Evolutionary conservation across 2,888 invertebrate species (phyloP).

Genomic region (Ennomos quercinarius): DNA sequence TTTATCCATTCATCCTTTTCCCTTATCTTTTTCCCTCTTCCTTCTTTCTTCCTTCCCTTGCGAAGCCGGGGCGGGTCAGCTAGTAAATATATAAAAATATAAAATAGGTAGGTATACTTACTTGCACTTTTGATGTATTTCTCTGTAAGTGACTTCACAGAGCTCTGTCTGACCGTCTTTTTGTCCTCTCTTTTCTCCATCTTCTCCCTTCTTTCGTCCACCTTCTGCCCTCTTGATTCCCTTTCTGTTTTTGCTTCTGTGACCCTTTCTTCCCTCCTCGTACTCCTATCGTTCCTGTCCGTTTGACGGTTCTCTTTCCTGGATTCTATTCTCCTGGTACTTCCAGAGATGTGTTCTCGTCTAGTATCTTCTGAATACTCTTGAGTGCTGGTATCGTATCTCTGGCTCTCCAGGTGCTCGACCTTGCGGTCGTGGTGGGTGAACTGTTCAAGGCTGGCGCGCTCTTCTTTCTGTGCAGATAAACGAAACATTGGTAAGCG

Average conservation of each 20-base stretch:
- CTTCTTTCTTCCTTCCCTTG: no score
- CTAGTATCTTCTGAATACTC: slow-evolving; percentile 41
- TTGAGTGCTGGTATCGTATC: slow-evolving; percentile 51
- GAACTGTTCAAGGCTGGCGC: slow-evolving; percentile 73
- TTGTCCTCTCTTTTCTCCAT: slow-evolving; percentile 64
- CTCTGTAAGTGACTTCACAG: slow-evolving; percentile 91
- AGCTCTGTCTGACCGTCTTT: slow-evolving; percentile 87
- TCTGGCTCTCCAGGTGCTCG: slow-evolving; percentile 40
- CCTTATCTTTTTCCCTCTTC: no score
- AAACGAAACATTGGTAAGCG: slow-evolving; percentile 1
- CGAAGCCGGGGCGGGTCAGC: no score
- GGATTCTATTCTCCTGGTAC: slow-evolving; percentile 36
- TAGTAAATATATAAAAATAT: no score
- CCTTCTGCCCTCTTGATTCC: slow-evolving; percentile 44
- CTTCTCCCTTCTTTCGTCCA: slow-evolving; percentile 45
- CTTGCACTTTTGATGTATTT: slow-evolving; percentile 90
- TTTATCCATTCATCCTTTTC: no score
- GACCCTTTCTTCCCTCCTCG: slow-evolving; percentile 43
- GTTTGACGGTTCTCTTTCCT: slow-evolving; percentile 9
- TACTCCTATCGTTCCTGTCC: slow-evolving; percentile 13
- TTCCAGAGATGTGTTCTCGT: slow-evolving; percentile 17
- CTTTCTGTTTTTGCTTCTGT: slow-evolving; percentile 48
- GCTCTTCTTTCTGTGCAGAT: slow-evolving; percentile 67
- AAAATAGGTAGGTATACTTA: slow-evolving; percentile 56
- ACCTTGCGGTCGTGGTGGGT: slow-evolving; percentile 65